Evolutionary conservation across 2,888 invertebrate genomes (phyloP).

Genomic region (Dorcus parallelipipedus): DNA sequence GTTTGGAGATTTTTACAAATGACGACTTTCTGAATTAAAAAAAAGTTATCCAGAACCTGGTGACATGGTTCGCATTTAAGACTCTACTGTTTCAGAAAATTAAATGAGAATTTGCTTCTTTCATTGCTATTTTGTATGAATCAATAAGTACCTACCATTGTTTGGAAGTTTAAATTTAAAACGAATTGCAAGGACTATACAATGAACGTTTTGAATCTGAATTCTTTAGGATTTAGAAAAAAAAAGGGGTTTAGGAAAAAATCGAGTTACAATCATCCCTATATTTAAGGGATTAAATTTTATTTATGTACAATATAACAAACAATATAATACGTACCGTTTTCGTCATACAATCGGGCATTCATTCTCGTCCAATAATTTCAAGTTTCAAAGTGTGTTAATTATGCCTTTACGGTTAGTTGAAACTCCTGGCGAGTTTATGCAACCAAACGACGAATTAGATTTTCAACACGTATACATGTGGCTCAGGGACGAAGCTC

Average conservation of each 20-base stretch:
- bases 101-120: no score
- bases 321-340: no score
- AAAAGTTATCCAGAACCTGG: no score
- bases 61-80: no score
- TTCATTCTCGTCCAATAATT: constrained; percentile 28
- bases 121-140: no score
- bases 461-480: not conserved
- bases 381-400: constrained; percentile 41
- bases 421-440: constrained; percentile 36
- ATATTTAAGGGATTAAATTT: constrained; percentile 24
- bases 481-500: not conserved
- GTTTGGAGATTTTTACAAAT: no score
- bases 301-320: constrained; percentile 26
- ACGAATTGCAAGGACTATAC: not conserved
- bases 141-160: no score
- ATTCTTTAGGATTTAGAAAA: not conserved
- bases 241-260: not conserved
- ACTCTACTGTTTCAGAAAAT: no score
- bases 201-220: not conserved
- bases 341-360: constrained; percentile 2
- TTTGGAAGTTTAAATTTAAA: no score
- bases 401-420: constrained; percentile 37
- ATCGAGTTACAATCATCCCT: not conserved
- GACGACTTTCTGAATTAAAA: no score
- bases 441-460: not conserved